Evolutionary conservation across 2,888 invertebrate genomes (phyloP).

Genomic region (Temnothorax ravouxi): DNA sequence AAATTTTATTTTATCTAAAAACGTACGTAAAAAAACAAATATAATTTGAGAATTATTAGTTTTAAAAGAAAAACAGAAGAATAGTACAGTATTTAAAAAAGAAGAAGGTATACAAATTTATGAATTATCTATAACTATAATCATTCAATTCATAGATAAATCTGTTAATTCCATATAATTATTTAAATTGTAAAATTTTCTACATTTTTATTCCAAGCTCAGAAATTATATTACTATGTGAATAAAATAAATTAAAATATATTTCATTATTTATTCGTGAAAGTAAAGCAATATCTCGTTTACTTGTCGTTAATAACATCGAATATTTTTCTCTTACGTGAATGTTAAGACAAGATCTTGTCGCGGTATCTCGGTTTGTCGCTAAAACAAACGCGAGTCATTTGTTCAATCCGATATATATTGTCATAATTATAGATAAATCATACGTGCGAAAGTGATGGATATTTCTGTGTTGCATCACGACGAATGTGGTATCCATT

Average conservation of each 20-base stretch:
- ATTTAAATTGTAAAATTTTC: constrained; percentile 5
- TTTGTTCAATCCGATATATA: not conserved
- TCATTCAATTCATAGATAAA: constrained; percentile 9
- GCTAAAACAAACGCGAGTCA: not conserved
- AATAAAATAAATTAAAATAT: not conserved
- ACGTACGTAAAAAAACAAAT: not conserved
- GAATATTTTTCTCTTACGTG: not conserved
- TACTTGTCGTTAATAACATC: not conserved
- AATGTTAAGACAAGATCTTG: not conserved
- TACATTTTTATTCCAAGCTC: not conserved
- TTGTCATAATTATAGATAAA: not conserved
- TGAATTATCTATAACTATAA: not conserved
- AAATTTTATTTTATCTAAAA: constrained; percentile 4
- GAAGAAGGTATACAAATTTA: not conserved
- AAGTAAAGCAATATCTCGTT: not conserved
- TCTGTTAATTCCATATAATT: not conserved
- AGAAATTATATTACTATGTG: not conserved
- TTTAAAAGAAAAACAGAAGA: not conserved
- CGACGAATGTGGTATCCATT: constrained; percentile 12
- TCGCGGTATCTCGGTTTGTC: too few relatives aligned
- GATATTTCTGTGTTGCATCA: constrained; percentile 34
- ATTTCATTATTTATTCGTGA: not conserved
- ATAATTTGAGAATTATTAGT: not conserved
- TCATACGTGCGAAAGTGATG: constrained; percentile 28
- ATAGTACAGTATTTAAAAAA: not conserved